Base-by-base conservation (phyloP, 1,140 invertebrate genomes). In the Philotrypesis tridentata region DNA sequence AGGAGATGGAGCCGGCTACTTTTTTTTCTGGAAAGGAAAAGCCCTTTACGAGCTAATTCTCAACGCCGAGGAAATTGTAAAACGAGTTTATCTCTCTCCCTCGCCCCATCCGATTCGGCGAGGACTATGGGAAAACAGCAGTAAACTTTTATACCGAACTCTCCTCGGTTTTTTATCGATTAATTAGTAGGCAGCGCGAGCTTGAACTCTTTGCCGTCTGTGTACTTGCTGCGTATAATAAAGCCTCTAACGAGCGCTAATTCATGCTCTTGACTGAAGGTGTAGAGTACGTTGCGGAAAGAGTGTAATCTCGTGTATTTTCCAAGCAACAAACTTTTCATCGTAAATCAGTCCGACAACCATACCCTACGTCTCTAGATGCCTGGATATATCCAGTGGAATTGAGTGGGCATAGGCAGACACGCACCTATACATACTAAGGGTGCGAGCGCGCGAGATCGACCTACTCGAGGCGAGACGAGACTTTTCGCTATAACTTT, bases 41-140 rank as follows among this genome's bases (percentile, higher is more conserved):
- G 61, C 0, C 21, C 43, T 67, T 77, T 70, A 67, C 14, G 61
- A 68, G 76, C 65, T 78, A 70, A 78, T 78, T 78, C 48, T 68
- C 55, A 68, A 70, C 61, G 43, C 2, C 40, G 12, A n/a, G 63
- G 3, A 55, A 29, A 68, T 68, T 78, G 65, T 78, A 70, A 78
- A 48, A 70, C 40, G 48, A n/a, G 40, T 68, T 78, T 78, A 70
- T 55, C 25, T 48, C 25, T 78, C 17, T 55, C 17, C 9, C 33
- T 37, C 3, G 9, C 33, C 9, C 4, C 33, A 37, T 55, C 0
- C 3, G 63, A 68, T 68, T 77, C 63, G 23, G 2, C 17, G 48
- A 55, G 17, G 48, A n/a, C 48, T 55, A n/a, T 23, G n/a, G 33
- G 29, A n/a, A 40, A 33, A 37, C 29, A n/a, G 29, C n/a, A 37